phyloP scores from a whole-genome alignment of 2,797 vertebrate genomes.

The Darevskia nairensis region DNA sequence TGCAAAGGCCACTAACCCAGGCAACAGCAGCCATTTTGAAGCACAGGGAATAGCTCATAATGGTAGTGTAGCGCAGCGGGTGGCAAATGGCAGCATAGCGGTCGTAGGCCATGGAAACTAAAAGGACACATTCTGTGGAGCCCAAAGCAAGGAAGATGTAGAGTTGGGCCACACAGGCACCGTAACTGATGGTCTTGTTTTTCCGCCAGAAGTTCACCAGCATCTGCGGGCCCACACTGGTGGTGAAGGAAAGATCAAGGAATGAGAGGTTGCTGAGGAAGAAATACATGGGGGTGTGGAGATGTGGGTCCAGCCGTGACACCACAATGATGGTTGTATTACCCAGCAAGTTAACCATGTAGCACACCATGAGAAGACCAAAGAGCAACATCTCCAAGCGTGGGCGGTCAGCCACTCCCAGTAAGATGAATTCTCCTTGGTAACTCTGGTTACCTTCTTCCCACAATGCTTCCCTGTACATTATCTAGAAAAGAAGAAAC shows the following conservation, averaged over 20 bases:
- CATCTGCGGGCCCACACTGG: conserved; percentile 41
- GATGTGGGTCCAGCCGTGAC: conserved; percentile 21
- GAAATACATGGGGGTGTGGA: too few species aligned
- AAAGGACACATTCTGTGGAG: too few species aligned
- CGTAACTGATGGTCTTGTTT: too few species aligned
- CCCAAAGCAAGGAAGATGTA: too few species aligned
- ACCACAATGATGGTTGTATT: conserved; percentile 50
- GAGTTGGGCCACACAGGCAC: too few species aligned
- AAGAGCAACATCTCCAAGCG: conserved; percentile 43
- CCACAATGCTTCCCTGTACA: neutral
- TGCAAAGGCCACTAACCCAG: conserved; percentile 26
- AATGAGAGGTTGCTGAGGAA: conserved; percentile 52
- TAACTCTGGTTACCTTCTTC: conserved; percentile 38
- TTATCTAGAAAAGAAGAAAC: neutral
- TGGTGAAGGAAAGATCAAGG: conserved; percentile 55
- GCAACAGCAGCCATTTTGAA: conserved; percentile 38
- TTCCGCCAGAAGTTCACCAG: conserved; percentile 32
- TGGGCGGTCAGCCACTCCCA: conserved; percentile 15
- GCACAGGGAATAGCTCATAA: conserved; percentile 45
- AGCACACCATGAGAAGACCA: conserved; percentile 6
- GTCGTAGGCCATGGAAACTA: too few species aligned
- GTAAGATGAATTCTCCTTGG: conserved; percentile 59
- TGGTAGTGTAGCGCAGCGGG: conserved; percentile 11
- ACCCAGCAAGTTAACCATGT: conserved; percentile 27
- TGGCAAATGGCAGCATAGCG: neutral